phyloP scores from a whole-genome alignment of 2,113 vertebrate species.

The Chaetodon trifascialis region DNA sequence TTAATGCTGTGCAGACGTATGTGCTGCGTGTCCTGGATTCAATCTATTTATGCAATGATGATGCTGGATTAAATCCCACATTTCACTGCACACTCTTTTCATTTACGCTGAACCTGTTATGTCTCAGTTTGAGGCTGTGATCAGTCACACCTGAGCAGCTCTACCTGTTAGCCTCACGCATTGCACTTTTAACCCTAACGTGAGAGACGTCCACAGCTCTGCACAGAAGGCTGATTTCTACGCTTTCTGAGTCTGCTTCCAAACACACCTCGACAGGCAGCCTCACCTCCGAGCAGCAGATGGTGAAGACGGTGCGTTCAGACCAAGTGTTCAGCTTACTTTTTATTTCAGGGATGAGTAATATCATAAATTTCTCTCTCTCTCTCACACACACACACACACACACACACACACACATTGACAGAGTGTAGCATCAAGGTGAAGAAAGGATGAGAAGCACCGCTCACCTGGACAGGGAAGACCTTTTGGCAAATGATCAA shows the following conservation, averaged over 20 bases:
- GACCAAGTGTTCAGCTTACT: not conserved
- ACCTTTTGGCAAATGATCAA: too few species aligned
- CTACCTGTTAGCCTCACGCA: not conserved
- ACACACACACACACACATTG: not conserved
- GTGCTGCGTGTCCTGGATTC: not conserved
- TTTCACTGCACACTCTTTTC: not conserved
- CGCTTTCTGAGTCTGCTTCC: not conserved
- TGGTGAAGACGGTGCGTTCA: slow-evolving; percentile 9
- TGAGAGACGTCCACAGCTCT: not conserved
- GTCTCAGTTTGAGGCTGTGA: not conserved
- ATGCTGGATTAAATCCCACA: too few species aligned
- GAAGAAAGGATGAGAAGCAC: too few species aligned
- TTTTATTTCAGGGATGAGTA: not conserved
- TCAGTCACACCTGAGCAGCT: not conserved
- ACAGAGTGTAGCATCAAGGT: not conserved
- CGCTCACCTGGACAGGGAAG: too few species aligned
- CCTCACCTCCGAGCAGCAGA: slow-evolving; percentile 16
- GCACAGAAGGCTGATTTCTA: too few species aligned
- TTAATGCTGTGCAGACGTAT: not conserved
- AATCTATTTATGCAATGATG: not conserved
- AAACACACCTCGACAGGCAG: not conserved
- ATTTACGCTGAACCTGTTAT: not conserved
- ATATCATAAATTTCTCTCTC: not conserved
- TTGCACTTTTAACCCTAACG: not conserved
- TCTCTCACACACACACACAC: not conserved